These are phyloP conservation scores for Ictidomys tridecemlineatus DNA, from an alignment of 2,113 vertebrate species.

Conservation along the genomic window DNA sequence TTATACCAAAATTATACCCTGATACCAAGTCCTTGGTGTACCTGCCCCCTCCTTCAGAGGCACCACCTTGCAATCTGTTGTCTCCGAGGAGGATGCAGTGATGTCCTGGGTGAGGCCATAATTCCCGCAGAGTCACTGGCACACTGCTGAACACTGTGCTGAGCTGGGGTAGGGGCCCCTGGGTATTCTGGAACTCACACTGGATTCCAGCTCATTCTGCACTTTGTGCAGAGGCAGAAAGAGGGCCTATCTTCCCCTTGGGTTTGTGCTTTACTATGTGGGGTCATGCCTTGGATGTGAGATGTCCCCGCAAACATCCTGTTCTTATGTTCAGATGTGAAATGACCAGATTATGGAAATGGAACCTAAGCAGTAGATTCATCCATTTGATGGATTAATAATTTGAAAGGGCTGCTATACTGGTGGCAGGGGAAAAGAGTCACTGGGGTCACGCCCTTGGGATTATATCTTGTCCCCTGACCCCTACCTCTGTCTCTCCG, in stretches of 20 bases:
- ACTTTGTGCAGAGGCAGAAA: not conserved
- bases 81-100: not conserved
- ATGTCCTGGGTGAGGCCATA: not conserved
- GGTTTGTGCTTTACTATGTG: not conserved
- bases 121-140: not conserved
- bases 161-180: not conserved
- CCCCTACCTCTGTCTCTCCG: no score
- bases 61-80: not conserved
- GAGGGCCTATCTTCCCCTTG: no score
- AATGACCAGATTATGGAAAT: no score
- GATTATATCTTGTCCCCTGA: no score
- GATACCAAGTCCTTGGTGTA: not conserved
- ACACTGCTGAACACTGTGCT: not conserved
- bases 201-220: not conserved
- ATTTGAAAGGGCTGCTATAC: no score
- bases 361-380: no score
- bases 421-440: no score
- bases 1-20: not conserved
- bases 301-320: no score
- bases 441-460: no score
- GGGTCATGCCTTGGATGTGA: no score
- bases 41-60: not conserved
- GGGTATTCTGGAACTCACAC: not conserved
- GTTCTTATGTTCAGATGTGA: no score
- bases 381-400: no score